Base-by-base conservation (phyloP, 2,113 vertebrate genomes). In the Acrocephalus kingi region DNA sequence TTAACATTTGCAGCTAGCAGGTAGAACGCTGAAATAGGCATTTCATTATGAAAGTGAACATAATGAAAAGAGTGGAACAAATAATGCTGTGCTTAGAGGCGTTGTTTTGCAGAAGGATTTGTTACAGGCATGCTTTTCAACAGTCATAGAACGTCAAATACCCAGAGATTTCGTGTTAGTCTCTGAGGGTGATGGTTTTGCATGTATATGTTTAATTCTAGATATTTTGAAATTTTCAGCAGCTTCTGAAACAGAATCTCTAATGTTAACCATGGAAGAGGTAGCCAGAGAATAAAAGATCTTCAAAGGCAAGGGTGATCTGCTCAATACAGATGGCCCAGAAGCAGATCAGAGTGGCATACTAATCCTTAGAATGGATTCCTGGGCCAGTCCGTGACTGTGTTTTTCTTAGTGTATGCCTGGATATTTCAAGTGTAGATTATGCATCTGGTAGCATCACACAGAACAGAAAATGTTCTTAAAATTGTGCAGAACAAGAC, bases 1-100 rank as follows among this genome's bases (percentile, higher is more conserved):
- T 75, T 89, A 52, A 81, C 2, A 1, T 95, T 89, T 82, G 87
- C 87, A 96, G 52, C 62, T 69, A 75, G 74, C 59, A 95, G 90
- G 74, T 78, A 88, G 75, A 92, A 56, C 56, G 82, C 82, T 87
- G 79, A 87, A 87, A 56, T 30, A 69, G 59, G 54, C 41, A 37
- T 79, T 96, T 83, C 46, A 46, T 88, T 79, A 46, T 92, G 71
- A 37, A 30, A 68, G 46, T 41, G 31, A 79, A n/a, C 20, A 41
- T 83, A 95, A 69, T 87, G 28, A 91, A 78, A 75, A 89, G 43
- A 94, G 43, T 13, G 72, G 66, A 76, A 59, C n/a, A 66, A 54
- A 37, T 43, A 19, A 54, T 83, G 45, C 82, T 73, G 49, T 11
- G 9, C 45, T 85, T 82, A 25, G 31, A 45, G 61, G 30, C 27